Evolutionary conservation across 2,797 vertebrate genomes (phyloP).

Genomic region (Protosalanx chinensis): DNA sequence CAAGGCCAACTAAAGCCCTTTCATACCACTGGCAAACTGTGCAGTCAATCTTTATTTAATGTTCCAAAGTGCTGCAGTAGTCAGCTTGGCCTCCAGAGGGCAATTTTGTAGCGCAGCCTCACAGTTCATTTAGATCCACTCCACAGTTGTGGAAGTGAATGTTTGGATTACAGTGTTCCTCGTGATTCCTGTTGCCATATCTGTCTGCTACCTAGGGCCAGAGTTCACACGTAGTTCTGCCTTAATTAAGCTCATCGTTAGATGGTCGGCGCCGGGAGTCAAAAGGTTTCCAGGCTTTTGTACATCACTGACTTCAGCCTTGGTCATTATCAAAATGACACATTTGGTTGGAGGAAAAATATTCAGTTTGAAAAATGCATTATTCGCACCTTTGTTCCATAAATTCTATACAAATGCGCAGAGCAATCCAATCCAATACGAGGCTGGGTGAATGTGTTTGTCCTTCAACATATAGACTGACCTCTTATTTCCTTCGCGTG

Average conservation of each 20-base stretch:
- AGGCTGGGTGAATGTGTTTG: neutral
- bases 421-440: neutral
- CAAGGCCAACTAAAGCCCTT: conserved; percentile 25
- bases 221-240: conserved; percentile 35
- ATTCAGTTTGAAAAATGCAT: neutral
- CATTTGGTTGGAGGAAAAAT: neutral
- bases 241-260: conserved; percentile 48
- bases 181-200: conserved; percentile 2
- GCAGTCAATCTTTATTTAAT: neutral
- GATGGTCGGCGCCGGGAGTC: conserved; percentile 18
- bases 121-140: neutral
- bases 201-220: conserved; percentile 16
- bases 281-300: neutral
- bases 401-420: neutral
- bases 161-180: neutral
- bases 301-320: neutral
- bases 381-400: neutral
- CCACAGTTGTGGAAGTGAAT: neutral
- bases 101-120: conserved; percentile 65
- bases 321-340: neutral
- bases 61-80: conserved; percentile 36
- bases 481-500: neutral
- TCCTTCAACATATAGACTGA: no score
- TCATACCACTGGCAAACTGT: conserved; percentile 36
- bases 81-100: conserved; percentile 65